Percentiles rank a stretch among this genome's conserved stretches.
Evolutionary conservation across 2,888 invertebrate species (phyloP).

Genomic region (Eudemis profundana): DNA sequence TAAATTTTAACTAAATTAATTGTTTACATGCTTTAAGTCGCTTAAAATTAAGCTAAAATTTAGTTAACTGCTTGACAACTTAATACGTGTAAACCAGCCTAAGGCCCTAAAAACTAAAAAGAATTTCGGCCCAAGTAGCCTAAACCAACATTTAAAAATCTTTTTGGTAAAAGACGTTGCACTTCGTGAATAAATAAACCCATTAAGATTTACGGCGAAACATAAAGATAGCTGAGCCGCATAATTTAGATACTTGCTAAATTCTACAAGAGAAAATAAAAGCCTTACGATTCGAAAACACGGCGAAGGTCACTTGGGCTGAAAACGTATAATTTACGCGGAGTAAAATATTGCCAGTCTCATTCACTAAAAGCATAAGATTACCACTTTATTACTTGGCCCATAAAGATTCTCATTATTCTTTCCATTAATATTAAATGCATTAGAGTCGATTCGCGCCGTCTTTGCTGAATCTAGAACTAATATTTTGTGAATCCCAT

Average conservation of each 20-base stretch:
- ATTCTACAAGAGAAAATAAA: neutral
- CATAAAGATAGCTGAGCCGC: neutral
- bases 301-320: neutral
- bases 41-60: too few species aligned
- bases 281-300: neutral
- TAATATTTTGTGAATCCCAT: too few species aligned
- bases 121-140: too few species aligned
- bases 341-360: neutral
- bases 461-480: too few species aligned
- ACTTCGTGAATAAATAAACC: neutral
- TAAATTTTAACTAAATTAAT: too few species aligned
- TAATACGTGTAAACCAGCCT: too few species aligned
- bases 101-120: too few species aligned
- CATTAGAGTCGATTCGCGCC: neutral
- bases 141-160: too few species aligned
- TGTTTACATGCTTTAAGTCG: too few species aligned
- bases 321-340: slow-evolving; percentile 1
- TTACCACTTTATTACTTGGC: neutral
- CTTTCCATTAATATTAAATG: slow-evolving; percentile 10
- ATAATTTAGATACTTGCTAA: neutral
- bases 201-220: neutral
- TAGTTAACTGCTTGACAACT: too few species aligned
- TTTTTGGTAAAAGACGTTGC: too few species aligned
- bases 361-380: slow-evolving; percentile 9
- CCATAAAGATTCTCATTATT: neutral